phyloP scores from a whole-genome alignment of 1,140 invertebrate species.

The Solenopsis fugax region DNA sequence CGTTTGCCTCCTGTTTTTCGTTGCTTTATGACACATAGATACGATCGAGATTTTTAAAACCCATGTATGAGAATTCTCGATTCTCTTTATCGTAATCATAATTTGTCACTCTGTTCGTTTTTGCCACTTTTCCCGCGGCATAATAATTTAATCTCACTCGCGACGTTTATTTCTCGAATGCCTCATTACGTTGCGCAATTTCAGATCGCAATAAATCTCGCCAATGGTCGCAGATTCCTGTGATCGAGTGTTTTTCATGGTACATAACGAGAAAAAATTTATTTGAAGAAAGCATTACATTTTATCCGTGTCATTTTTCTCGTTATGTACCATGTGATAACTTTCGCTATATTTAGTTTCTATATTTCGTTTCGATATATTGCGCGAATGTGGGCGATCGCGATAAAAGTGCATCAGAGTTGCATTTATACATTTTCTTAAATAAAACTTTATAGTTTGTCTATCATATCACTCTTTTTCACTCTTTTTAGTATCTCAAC shows the following conservation, averaged over 20 bases:
- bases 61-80: neutral
- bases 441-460: conserved; percentile 1
- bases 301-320: neutral
- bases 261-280: neutral
- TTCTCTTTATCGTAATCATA: conserved; percentile 5
- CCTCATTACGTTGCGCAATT: conserved; percentile 24
- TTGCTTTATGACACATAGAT: neutral
- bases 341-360: neutral
- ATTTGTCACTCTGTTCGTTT: neutral
- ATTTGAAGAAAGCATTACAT: neutral
- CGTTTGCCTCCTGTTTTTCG: neutral
- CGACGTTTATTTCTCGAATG: conserved; percentile 40
- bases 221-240: conserved; percentile 6
- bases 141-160: conserved; percentile 9
- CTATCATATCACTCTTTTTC: neutral
- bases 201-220: conserved; percentile 31
- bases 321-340: neutral
- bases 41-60: neutral
- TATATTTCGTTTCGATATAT: neutral
- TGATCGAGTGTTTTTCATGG: neutral
- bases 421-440: neutral
- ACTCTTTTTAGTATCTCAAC: neutral
- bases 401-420: neutral
- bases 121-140: neutral
- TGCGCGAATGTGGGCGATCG: neutral